phyloP scores from a whole-genome alignment of 1,140 invertebrate genomes.

The Drosophila truncata region DNA sequence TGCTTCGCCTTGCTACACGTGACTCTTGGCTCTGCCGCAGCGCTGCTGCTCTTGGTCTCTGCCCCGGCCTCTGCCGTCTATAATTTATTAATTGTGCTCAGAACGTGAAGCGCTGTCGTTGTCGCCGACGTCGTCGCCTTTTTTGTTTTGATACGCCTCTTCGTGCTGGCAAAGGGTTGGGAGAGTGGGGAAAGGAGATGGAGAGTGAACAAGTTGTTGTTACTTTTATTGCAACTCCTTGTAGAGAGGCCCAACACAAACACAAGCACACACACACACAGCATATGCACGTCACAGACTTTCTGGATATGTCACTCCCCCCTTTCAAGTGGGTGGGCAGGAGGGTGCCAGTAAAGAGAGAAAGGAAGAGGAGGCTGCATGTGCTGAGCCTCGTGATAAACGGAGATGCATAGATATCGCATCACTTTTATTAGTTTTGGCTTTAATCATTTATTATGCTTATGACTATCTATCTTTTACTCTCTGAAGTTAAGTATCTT shows the following conservation, averaged over 20 bases:
- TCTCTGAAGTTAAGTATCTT: background rate
- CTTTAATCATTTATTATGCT: background rate
- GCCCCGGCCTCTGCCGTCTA: constrained; percentile 57
- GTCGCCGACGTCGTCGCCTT: constrained; percentile 33
- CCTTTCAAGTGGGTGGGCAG: background rate
- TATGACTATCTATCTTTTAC: background rate
- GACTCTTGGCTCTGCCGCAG: constrained; percentile 52
- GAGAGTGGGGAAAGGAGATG: constrained; percentile 17
- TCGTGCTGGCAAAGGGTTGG: constrained; percentile 69
- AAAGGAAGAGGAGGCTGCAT: background rate
- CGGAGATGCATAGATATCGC: background rate
- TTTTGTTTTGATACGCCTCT: constrained; percentile 77
- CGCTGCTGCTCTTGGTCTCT: constrained; percentile 54
- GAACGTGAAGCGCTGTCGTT: constrained; percentile 52
- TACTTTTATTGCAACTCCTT: constrained; percentile 45
- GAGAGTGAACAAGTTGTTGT: constrained; percentile 49
- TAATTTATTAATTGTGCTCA: constrained; percentile 83
- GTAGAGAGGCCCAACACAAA: background rate
- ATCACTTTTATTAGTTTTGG: background rate
- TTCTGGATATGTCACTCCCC: background rate
- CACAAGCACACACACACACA: background rate
- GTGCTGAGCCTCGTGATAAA: constrained; percentile 3
- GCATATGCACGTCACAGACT: constrained; percentile 1
- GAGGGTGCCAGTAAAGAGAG: background rate
- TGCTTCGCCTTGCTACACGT: constrained; percentile 68